Evolutionary conservation across 2,888 invertebrate genomes (phyloP).

Genomic region (Omphaloscelis lunosa): DNA sequence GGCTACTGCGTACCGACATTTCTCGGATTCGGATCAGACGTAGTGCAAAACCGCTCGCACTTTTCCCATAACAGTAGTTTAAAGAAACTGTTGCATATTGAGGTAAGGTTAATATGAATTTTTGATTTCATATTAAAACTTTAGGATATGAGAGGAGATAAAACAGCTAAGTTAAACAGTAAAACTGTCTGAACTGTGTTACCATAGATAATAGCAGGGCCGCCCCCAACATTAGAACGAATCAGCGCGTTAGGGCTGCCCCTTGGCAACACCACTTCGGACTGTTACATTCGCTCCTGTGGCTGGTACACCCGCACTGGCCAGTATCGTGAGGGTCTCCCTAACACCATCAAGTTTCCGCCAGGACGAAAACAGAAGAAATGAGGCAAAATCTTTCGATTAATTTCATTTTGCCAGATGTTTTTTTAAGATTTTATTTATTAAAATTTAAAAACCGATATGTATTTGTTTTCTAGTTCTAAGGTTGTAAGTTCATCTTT

Average conservation of each 20-base stretch:
- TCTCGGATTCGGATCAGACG: too few species aligned
- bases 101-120: neutral
- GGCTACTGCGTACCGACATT: too few species aligned
- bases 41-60: too few species aligned
- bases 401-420: neutral
- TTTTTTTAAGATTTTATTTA: neutral
- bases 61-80: neutral
- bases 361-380: conserved; percentile 74
- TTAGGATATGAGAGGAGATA: neutral
- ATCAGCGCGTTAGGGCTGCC: conserved; percentile 87
- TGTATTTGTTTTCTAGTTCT: neutral
- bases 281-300: conserved; percentile 79
- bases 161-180: neutral
- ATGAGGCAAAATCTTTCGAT: conserved; percentile 16
- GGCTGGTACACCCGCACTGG: conserved; percentile 81
- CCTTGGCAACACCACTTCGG: conserved; percentile 80
- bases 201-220: conserved; percentile 81
- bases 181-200: neutral
- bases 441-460: neutral
- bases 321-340: conserved; percentile 78
- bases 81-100: neutral
- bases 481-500: neutral
- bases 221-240: conserved; percentile 82
- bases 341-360: conserved; percentile 83
- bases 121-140: neutral